Conservation (phyloP, 2,113 vertebrate species). For the Albula glossodonta region DNA sequence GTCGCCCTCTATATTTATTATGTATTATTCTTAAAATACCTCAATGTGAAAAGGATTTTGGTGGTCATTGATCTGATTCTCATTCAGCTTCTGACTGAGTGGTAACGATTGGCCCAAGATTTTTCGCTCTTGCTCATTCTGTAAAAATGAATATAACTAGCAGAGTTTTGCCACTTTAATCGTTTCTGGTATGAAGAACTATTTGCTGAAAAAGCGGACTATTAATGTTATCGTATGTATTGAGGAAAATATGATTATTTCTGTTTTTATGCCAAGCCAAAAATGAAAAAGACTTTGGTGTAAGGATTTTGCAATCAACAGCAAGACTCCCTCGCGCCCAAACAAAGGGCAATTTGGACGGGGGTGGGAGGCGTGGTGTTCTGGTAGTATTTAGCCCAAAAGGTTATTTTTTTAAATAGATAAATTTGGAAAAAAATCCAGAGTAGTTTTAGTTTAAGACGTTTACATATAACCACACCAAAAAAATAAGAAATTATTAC, state of each 20-base stretch:
- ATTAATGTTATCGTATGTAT: neutral
- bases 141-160: neutral
- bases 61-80: constrained; percentile 23
- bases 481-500: too few species aligned
- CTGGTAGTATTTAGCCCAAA: neutral
- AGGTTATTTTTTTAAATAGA: neutral
- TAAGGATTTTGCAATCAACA: too few species aligned
- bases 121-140: constrained; percentile 10
- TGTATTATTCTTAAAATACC: neutral
- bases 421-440: too few species aligned
- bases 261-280: neutral
- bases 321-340: too few species aligned
- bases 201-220: too few species aligned
- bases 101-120: constrained; percentile 11
- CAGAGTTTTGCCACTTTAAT: too few species aligned
- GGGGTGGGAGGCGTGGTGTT: neutral
- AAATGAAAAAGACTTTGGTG: neutral
- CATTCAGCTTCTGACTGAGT: constrained; percentile 30
- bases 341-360: neutral
- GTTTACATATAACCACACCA: too few species aligned
- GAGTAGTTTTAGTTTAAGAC: too few species aligned
- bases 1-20: neutral
- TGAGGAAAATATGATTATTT: constrained; percentile 1
- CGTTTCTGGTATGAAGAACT: too few species aligned
- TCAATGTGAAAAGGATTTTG: neutral